A percentile compares a stretch with the other conserved stretches of the same genome.
phyloP scores from a whole-genome alignment of 2,113 vertebrate species.

The Hemiscyllium ocellatum region DNA sequence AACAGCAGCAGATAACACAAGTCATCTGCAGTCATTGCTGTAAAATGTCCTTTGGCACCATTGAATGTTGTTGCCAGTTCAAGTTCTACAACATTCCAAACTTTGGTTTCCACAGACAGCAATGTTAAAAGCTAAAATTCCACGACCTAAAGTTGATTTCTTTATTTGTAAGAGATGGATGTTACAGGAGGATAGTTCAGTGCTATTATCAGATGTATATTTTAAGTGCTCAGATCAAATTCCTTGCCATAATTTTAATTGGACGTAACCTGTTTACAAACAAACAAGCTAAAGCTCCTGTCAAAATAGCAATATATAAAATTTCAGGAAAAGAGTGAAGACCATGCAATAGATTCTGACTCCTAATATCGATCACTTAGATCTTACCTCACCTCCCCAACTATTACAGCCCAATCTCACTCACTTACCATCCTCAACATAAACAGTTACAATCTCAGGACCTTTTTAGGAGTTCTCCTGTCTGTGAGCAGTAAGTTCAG shows the following conservation, averaged over 20 bases:
- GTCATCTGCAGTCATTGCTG: neutral
- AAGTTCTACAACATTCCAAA: neutral
- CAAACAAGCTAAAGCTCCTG: neutral
- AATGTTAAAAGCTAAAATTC: neutral
- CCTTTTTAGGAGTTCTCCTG: neutral
- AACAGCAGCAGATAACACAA: neutral
- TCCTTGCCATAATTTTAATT: neutral
- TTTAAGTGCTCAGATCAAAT: neutral
- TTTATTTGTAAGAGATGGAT: neutral
- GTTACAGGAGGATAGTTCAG: neutral
- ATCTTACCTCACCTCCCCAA: neutral
- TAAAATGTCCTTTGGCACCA: neutral
- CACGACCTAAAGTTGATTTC: neutral
- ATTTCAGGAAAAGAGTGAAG: neutral
- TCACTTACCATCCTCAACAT: neutral
- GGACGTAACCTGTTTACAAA: neutral
- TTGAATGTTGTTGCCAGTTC: neutral
- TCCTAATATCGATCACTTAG: neutral
- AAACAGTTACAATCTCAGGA: neutral
- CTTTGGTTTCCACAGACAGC: neutral
- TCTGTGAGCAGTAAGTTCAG: neutral
- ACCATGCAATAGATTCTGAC: neutral
- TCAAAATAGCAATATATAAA: neutral
- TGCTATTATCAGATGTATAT: neutral
- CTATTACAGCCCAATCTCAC: neutral